Percentiles rank a stretch among this genome's conserved stretches.
Evolutionary conservation across 2,113 vertebrate species (phyloP).

Genomic region (Cervus canadensis): DNA sequence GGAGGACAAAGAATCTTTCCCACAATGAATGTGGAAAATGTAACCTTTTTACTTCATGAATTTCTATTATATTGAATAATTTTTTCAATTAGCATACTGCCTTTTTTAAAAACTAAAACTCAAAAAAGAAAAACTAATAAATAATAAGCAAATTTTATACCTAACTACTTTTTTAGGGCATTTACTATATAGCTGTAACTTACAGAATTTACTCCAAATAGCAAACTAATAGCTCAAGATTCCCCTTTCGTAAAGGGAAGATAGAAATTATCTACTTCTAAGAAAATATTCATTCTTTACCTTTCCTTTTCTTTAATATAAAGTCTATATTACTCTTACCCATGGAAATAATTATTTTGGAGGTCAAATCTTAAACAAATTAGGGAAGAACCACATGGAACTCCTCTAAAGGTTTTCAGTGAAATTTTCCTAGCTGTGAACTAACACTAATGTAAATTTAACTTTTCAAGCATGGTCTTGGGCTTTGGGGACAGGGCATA

Average conservation of each 20-base stretch:
- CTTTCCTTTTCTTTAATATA: slow-evolving; percentile 30
- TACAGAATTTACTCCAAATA: neutral
- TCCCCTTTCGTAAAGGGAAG: neutral
- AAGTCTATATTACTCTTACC: neutral
- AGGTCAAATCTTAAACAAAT: neutral
- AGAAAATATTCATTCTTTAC: slow-evolving; percentile 6
- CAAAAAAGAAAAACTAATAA: slow-evolving; percentile 3
- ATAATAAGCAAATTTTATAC: slow-evolving; percentile 2
- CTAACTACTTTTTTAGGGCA: neutral
- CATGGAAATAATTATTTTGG: slow-evolving; percentile 14
- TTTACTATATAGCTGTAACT: neutral
- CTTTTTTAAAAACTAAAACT: slow-evolving; percentile 36
- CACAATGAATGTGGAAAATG: neutral
- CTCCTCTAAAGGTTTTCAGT: neutral
- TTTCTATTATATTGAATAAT: neutral
- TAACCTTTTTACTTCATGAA: neutral
- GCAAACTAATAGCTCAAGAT: neutral
- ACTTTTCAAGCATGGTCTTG: neutral
- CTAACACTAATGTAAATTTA: slow-evolving; percentile 8
- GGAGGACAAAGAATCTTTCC: neutral
- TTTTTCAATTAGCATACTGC: slow-evolving; percentile 4
- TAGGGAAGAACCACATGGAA: neutral
- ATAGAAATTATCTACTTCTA: slow-evolving; percentile 11
- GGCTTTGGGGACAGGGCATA: neutral
- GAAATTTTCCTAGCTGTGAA: neutral